Evolutionary conservation across 2,797 vertebrate genomes (phyloP).

Genomic region (Fringilla coelebs): DNA sequence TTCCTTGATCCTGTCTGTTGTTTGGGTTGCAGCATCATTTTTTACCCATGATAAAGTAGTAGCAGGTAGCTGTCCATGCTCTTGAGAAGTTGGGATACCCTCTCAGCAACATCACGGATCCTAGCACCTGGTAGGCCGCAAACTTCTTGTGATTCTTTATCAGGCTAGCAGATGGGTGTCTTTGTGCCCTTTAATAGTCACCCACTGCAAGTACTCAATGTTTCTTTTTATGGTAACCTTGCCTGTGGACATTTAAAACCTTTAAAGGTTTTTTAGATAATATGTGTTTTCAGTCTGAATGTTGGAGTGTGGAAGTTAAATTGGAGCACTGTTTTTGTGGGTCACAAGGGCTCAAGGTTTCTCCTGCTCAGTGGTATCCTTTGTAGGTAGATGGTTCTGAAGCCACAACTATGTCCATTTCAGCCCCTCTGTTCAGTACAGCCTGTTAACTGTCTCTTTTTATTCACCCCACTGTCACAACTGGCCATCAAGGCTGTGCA

Average conservation of each 20-base stretch:
- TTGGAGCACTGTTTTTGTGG: background rate
- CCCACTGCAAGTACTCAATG: background rate
- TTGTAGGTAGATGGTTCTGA: background rate
- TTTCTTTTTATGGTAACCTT: background rate
- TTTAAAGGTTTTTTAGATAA: background rate
- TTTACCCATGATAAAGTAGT: background rate
- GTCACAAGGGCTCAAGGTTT: background rate
- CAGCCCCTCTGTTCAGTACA: background rate
- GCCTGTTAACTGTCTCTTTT: background rate
- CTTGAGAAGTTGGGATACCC: background rate
- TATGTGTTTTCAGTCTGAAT: background rate
- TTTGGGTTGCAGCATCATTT: background rate
- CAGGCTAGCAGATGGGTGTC: background rate
- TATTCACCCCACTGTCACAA: background rate
- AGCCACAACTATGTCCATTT: background rate
- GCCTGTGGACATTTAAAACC: background rate
- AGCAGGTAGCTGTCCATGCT: background rate
- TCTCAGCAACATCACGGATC: background rate
- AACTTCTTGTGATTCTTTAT: background rate
- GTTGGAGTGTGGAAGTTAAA: background rate
- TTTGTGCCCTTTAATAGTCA: background rate
- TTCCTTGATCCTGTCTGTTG: background rate
- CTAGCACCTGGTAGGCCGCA: background rate
- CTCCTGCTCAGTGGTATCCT: background rate
- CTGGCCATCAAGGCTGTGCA: background rate